These are phyloP conservation scores for Dysidea cf. avara DNA, from an alignment of 37 sponge, comb jelly and placozoan species.

Conservation along the genomic window DNA sequence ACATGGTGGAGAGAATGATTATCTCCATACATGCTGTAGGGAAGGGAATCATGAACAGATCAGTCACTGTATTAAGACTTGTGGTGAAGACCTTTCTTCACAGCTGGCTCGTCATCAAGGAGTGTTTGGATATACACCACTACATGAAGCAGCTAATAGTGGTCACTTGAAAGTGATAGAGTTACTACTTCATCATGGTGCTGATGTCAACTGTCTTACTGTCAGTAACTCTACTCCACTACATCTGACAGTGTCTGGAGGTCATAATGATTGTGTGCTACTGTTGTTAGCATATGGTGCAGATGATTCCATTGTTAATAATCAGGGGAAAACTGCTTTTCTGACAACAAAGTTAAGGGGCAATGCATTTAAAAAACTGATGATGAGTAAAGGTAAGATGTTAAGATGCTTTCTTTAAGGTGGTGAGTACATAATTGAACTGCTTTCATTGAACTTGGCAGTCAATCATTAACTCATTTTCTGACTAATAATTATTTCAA, in stretches of 20 bases:
- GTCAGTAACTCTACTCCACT: slow-evolving; percentile 84
- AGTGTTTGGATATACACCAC: slow-evolving; percentile 80
- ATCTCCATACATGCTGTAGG: no score
- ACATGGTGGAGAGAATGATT: no score
- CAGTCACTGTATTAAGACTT: no score
- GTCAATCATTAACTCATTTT: no score
- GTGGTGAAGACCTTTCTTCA: no score
- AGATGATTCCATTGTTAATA: slow-evolving; percentile 56
- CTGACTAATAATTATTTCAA: no score
- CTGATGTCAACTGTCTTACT: slow-evolving; percentile 51
- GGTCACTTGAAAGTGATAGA: slow-evolving; percentile 17
- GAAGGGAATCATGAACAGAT: no score
- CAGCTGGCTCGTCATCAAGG: slow-evolving; percentile 35
- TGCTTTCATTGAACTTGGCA: no score
- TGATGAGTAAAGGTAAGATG: slow-evolving; percentile 64
- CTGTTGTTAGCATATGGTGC: slow-evolving; percentile 54
- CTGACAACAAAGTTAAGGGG: slow-evolving; percentile 71
- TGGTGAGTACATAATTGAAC: no score
- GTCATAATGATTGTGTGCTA: slow-evolving; percentile 66
- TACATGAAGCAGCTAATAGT: slow-evolving; percentile 65
- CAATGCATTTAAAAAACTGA: slow-evolving; percentile 40
- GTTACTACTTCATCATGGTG: slow-evolving; percentile 15
- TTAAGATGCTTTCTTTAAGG: no score
- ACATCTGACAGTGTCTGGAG: slow-evolving; percentile 74
- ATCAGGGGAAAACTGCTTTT: slow-evolving; percentile 77